These are phyloP conservation scores for Sciaenops ocellatus DNA, from an alignment of 2,797 vertebrate genomes.

Conservation along the genomic window DNA sequence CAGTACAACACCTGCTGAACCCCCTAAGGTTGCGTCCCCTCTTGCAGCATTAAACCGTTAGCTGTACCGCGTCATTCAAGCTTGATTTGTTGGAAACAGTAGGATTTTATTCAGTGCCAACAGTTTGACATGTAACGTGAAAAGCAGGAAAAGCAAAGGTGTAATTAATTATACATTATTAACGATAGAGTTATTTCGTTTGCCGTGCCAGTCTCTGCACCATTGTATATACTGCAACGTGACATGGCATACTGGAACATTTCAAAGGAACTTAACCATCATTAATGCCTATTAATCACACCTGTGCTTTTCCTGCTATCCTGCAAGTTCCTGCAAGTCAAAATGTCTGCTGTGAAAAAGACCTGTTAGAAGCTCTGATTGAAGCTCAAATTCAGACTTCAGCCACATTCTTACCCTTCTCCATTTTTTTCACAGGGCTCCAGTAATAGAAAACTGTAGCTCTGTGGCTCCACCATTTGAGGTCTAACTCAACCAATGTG, in stretches of 20 bases:
- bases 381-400: not conserved
- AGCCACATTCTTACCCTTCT: not conserved
- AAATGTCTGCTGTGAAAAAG: constrained; percentile 2
- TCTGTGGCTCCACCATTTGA: constrained; percentile 17
- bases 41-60: not conserved
- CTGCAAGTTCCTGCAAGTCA: no score
- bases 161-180: constrained; percentile 20
- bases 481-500: constrained; percentile 21
- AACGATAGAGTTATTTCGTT: not conserved
- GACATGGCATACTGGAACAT: not conserved
- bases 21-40: not conserved
- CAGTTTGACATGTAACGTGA: not conserved
- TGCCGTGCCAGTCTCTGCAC: not conserved
- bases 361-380: not conserved
- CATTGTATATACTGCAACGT: not conserved
- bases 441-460: not conserved
- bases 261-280: not conserved
- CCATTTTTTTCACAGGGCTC: constrained; percentile 8
- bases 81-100: not conserved
- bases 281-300: not conserved
- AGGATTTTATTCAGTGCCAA: not conserved
- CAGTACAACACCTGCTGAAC: not conserved
- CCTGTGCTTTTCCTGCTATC: not conserved
- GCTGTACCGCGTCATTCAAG: constrained; percentile 2
- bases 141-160: not conserved